Conservation (phyloP, 23 tunicate genomes). For the Corella eumyota region DNA sequence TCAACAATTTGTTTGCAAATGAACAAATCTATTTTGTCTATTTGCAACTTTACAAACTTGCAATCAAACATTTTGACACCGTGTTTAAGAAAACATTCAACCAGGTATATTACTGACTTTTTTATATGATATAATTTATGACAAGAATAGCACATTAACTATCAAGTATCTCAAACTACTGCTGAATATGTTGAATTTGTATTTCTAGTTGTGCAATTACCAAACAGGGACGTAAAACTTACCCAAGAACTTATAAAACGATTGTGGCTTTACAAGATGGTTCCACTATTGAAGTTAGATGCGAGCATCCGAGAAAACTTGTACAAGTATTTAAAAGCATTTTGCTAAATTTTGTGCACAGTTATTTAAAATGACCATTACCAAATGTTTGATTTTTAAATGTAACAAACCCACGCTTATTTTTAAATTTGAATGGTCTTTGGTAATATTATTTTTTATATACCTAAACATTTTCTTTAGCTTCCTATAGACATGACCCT, state of each 20-base stretch:
- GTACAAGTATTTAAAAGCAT: slow-evolving; percentile 11
- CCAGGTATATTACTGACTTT: too few relatives aligned
- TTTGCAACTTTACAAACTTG: too few relatives aligned
- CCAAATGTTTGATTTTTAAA: background rate
- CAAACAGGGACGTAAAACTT: slow-evolving; percentile 46
- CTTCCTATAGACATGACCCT: slow-evolving; percentile 47
- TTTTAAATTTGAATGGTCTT: background rate
- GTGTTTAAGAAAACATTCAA: too few relatives aligned
- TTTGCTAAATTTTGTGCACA: too few relatives aligned
- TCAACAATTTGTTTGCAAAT: too few relatives aligned
- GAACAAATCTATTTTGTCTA: too few relatives aligned
- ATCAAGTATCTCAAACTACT: background rate
- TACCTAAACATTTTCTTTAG: slow-evolving; percentile 6
- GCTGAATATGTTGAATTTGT: background rate
- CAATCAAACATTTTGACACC: too few relatives aligned
- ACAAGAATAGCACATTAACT: too few relatives aligned
- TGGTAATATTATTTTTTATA: background rate
- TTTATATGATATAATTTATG: too few relatives aligned
- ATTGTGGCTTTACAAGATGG: slow-evolving; percentile 46
- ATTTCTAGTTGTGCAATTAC: slow-evolving; percentile 8
- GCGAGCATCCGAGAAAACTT: slow-evolving; percentile 33
- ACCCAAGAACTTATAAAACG: slow-evolving; percentile 79
- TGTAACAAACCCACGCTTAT: too few relatives aligned
- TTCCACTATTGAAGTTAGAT: slow-evolving; percentile 40
- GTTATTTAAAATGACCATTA: too few relatives aligned